phyloP scores from a whole-genome alignment of 2,113 vertebrate genomes.

The Hippoglossus stenolepis region DNA sequence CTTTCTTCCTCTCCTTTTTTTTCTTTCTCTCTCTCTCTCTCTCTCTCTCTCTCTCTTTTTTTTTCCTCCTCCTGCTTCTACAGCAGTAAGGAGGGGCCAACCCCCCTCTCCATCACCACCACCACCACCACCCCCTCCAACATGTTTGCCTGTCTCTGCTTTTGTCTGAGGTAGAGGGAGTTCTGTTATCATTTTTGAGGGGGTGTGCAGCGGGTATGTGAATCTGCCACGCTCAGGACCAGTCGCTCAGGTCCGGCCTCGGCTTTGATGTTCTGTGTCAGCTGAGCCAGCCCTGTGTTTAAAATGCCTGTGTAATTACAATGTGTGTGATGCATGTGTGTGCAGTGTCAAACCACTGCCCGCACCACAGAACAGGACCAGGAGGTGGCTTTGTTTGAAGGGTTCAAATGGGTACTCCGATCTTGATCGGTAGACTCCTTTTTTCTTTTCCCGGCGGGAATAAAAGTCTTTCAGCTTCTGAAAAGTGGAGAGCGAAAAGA shows the following conservation, averaged over 20 bases:
- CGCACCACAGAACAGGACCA: conserved; percentile 39
- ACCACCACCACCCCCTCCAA: conserved; percentile 6
- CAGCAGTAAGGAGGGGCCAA: conserved; percentile 70
- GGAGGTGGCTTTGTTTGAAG: conserved; percentile 37
- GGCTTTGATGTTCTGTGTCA: conserved; percentile 80
- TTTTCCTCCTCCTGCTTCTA: conserved; percentile 63
- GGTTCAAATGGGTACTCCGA: conserved; percentile 30
- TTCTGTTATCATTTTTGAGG: conserved; percentile 62
- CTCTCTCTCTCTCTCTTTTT: conserved; percentile 16
- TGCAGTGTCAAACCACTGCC: conserved; percentile 48
- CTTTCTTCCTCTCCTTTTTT: conserved; percentile 63
- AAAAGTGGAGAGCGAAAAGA: background rate
- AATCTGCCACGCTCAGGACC: conserved; percentile 60
- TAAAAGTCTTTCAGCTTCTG: background rate
- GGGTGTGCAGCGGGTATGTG: conserved; percentile 55
- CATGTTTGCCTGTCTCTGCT: conserved; percentile 66
- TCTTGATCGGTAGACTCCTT: background rate
- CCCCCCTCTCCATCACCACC: conserved; percentile 13
- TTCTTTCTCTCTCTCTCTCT: conserved; percentile 1
- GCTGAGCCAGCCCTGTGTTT: conserved; percentile 82
- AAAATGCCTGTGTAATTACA: conserved; percentile 81
- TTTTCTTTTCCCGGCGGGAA: background rate
- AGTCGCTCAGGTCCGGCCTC: conserved; percentile 52
- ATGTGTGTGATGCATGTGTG: conserved; percentile 63
- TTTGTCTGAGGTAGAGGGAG: conserved; percentile 61